These are phyloP conservation scores for Ennomos fuscantarius DNA, from an alignment of 2,888 invertebrate genomes.

Conservation along the genomic window DNA sequence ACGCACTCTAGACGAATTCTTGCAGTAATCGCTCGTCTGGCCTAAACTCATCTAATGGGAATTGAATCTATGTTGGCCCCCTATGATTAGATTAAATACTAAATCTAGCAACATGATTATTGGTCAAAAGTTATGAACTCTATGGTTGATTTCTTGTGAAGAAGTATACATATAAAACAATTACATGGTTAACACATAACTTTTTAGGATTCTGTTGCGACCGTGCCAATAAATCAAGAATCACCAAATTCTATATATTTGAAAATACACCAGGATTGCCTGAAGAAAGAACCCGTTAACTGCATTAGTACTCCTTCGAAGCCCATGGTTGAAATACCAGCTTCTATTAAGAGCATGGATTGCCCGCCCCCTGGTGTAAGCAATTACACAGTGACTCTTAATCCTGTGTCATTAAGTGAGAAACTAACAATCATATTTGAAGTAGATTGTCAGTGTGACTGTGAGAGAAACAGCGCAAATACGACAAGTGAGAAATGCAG, in stretches of 20 bases:
- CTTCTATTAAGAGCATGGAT: constrained; percentile 47
- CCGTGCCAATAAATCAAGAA: constrained; percentile 27
- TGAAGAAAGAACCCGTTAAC: constrained; percentile 12
- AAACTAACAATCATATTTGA: constrained; percentile 87
- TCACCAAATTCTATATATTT: neutral
- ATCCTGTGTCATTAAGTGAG: constrained; percentile 88
- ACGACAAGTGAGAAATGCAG: constrained; percentile 64
- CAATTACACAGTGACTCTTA: constrained; percentile 29
- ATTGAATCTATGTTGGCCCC: too few relatives aligned
- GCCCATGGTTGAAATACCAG: constrained; percentile 47
- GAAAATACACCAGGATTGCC: constrained; percentile 12
- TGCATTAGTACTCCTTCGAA: constrained; percentile 50
- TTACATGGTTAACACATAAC: neutral
- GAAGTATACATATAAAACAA: too few relatives aligned
- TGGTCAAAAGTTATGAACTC: too few relatives aligned
- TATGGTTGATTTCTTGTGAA: too few relatives aligned
- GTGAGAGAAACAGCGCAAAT: constrained; percentile 80
- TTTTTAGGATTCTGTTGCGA: constrained; percentile 4
- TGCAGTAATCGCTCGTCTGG: too few relatives aligned
- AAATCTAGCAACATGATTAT: too few relatives aligned
- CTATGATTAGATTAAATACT: too few relatives aligned
- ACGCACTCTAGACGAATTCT: too few relatives aligned
- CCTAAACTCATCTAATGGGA: too few relatives aligned
- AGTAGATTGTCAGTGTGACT: constrained; percentile 91
- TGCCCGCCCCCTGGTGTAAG: constrained; percentile 46